Percentiles rank a stretch among this genome's conserved stretches.
These are phyloP conservation scores for Erpetoichthys calabaricus DNA, from an alignment of 2,797 vertebrate species.

Conservation along the genomic window DNA sequence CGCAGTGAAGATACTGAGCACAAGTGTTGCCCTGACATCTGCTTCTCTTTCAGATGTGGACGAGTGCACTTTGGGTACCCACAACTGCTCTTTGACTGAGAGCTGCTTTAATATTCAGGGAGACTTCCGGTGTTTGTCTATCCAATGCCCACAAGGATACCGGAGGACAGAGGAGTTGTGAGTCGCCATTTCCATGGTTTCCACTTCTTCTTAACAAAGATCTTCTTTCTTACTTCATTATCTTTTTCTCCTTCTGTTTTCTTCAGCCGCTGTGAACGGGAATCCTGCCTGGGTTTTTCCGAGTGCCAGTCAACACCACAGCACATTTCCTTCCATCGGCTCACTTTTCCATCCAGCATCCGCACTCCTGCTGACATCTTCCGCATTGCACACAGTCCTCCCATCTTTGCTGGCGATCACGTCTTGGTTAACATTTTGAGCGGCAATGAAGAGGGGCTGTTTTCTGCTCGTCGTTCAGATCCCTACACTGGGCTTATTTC, in stretches of 20 bases:
- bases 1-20: no score
- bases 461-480: background rate
- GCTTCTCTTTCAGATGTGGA: background rate
- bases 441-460: slow-evolving; percentile 3
- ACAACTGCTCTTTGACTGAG: slow-evolving; percentile 4
- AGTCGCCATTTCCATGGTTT: background rate
- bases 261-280: slow-evolving; percentile 5
- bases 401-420: slow-evolving; percentile 3
- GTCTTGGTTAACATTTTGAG: slow-evolving; percentile 2
- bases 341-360: slow-evolving; percentile 6
- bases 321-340: slow-evolving; percentile 8
- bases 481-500: slow-evolving; percentile 7
- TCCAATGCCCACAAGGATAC: slow-evolving; percentile 4
- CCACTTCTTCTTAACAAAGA: background rate
- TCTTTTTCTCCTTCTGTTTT: background rate
- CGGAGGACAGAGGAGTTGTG: background rate
- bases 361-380: slow-evolving; percentile 8
- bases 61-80: slow-evolving; percentile 5
- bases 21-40: no score
- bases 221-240: background rate
- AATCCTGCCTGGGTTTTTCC: background rate
- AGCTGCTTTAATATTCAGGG: slow-evolving; percentile 12
- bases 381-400: slow-evolving; percentile 8
- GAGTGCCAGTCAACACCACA: slow-evolving; percentile 5
- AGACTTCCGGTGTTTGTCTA: slow-evolving; percentile 5